Evolutionary conservation across 2,888 invertebrate genomes (phyloP), one percentile per base, ranked within the genome.

Genomic region (Hirtodrosophila confusa): DNA sequence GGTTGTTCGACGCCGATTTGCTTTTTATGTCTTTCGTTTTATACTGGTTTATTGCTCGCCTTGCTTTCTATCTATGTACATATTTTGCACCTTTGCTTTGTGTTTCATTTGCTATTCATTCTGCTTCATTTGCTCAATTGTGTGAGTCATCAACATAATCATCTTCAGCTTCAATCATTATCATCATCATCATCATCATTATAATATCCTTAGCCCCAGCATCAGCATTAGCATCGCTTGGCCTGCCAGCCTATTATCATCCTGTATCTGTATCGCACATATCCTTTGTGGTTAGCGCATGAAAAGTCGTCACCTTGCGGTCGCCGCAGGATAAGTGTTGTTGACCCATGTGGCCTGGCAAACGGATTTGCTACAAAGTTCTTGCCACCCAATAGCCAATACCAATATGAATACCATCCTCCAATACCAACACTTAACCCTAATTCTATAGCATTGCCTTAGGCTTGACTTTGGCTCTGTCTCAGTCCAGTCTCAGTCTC

Each of bases 81-180:
- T 27, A 29, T 37, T 54, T 37, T 43, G 40, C 45, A 73, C 54
- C 50, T 48, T 61, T 55, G 29, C 55, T 49, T 17, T 41, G 43
- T 63, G 41, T 55, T 74, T 65, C 67, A 62, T 66, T 83, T 84
- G 72, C 80, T 56, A 74, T 89, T 89, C 83, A 82, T 88, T 89
- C 82, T 85, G 86, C 86, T 89, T 89, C 89, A 89, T 89, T 90
- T 90, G 87, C 84, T 85, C 83, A 75, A 89, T 89, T 90, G 89
- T 90, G 82, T 84, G 88, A 86, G 71, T 89, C 87, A 87, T 82
- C 80, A 63, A 61, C 74, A 56, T 62, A 56, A 56, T 67, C 45
- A 57, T 72, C 50, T 39, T 57, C 40, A 27, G 27, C 27, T 27
- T 5, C 27, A 27, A 43, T 43, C 43, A 39, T 23, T 43, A 63